phyloP scores from a whole-genome alignment of 2,888 invertebrate species.

The Netelia inedita region DNA sequence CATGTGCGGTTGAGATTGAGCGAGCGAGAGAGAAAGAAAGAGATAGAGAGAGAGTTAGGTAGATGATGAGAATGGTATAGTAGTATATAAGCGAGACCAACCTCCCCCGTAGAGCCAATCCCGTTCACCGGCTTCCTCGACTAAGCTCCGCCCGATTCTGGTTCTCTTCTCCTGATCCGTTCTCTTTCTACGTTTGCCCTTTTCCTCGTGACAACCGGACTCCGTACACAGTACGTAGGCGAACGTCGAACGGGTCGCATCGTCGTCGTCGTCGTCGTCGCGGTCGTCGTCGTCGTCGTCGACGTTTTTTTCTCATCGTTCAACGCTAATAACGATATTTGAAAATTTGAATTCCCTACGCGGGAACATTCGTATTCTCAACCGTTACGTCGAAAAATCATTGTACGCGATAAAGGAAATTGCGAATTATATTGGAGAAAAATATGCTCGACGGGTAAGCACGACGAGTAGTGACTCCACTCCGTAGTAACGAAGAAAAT shows the following conservation, averaged over 20 bases:
- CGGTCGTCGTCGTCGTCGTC: conserved; percentile 52
- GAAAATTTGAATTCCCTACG: neutral
- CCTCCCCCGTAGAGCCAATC: conserved; percentile 76
- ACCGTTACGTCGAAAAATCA: neutral
- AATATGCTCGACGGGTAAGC: too few species aligned
- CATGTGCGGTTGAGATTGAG: neutral
- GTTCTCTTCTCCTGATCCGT: conserved; percentile 46
- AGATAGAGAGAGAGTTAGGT: conserved; percentile 26
- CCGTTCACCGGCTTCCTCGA: conserved; percentile 69
- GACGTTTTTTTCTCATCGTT: conserved; percentile 12
- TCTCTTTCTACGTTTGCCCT: conserved; percentile 75
- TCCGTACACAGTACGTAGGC: conserved; percentile 80
- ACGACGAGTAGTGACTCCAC: too few species aligned
- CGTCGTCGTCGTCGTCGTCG: conserved; percentile 69
- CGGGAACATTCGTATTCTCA: neutral
- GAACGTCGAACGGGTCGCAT: conserved; percentile 80
- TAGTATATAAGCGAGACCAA: conserved; percentile 67
- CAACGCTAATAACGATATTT: neutral
- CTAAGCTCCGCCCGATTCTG: conserved; percentile 71
- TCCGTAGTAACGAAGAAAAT: too few species aligned
- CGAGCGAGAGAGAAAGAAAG: neutral
- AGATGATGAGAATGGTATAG: conserved; percentile 39
- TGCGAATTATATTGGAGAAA: neutral
- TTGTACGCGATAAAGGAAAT: too few species aligned
- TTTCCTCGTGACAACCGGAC: conserved; percentile 81